These are phyloP conservation scores for Oscheius sp. DNA, from an alignment of 2,888 invertebrate species.

Conservation along the genomic window DNA sequence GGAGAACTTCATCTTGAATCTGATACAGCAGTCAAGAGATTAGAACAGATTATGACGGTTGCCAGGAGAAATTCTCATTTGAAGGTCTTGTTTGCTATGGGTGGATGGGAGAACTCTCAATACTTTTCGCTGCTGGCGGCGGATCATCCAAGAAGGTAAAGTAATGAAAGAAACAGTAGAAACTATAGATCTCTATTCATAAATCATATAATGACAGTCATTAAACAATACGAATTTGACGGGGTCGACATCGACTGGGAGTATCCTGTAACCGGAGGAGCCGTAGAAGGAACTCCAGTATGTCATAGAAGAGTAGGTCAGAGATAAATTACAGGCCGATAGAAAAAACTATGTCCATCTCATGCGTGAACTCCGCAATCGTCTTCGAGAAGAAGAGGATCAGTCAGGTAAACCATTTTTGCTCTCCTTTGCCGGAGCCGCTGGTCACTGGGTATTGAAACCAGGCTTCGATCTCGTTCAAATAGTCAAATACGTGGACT, in stretches of 20 bases:
- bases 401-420: conserved; percentile 41
- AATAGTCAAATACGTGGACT: conserved; percentile 65
- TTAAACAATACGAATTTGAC: conserved; percentile 63
- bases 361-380: conserved; percentile 60
- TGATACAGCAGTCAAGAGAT: conserved; percentile 38
- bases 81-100: conserved; percentile 66
- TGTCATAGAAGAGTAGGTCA: background rate
- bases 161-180: background rate
- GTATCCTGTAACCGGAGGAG: conserved; percentile 68
- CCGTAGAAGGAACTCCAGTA: conserved; percentile 58
- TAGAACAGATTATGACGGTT: conserved; percentile 41
- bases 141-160: conserved; percentile 45
- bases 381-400: conserved; percentile 51
- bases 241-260: conserved; percentile 70
- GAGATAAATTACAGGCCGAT: conserved; percentile 57
- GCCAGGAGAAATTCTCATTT: conserved; percentile 52
- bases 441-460: conserved; percentile 69
- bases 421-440: conserved; percentile 68
- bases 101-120: conserved; percentile 69
- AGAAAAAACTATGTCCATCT: conserved; percentile 65
- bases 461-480: conserved; percentile 67
- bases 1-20: conserved; percentile 55
- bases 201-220: conserved; percentile 46
- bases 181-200: conserved; percentile 47
- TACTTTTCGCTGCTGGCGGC: conserved; percentile 61